Evolutionary conservation across 2,113 vertebrate genomes (phyloP).

Genomic region (Ramphastos sulfuratus): DNA sequence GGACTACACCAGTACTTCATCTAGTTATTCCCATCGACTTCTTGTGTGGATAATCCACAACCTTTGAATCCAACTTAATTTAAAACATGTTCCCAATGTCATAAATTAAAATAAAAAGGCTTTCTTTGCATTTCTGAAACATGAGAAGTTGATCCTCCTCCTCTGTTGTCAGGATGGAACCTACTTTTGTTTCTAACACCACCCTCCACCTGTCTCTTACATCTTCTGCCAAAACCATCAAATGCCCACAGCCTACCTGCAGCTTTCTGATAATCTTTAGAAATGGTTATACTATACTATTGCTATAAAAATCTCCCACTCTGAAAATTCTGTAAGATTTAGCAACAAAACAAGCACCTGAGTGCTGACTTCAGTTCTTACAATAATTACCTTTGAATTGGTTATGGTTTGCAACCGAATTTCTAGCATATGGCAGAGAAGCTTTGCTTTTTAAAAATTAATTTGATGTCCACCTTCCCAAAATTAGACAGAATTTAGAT

Average conservation of each 20-base stretch:
- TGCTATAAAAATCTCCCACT: neutral
- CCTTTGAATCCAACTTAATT: neutral
- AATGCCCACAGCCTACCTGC: neutral
- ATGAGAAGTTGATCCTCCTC: neutral
- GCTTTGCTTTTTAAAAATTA: neutral
- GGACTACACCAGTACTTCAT: neutral
- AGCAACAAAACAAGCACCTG: neutral
- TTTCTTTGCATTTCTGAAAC: neutral
- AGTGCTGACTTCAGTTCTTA: neutral
- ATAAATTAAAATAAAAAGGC: neutral
- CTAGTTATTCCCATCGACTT: neutral
- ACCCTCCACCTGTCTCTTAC: rapidly evolving
- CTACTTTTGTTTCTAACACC: neutral
- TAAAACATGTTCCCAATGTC: neutral
- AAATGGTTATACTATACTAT: neutral
- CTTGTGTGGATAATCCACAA: neutral
- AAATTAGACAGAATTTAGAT: neutral
- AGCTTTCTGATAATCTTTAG: neutral
- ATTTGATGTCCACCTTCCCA: neutral
- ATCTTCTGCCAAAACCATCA: neutral
- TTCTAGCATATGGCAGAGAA: neutral
- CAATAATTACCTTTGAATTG: neutral
- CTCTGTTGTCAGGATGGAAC: neutral
- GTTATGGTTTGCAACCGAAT: neutral
- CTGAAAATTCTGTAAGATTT: neutral